A percentile compares a stretch with the other conserved stretches of the same genome.
Conservation (phyloP, 2,888 invertebrate species). For the Isotomurus palustris region DNA sequence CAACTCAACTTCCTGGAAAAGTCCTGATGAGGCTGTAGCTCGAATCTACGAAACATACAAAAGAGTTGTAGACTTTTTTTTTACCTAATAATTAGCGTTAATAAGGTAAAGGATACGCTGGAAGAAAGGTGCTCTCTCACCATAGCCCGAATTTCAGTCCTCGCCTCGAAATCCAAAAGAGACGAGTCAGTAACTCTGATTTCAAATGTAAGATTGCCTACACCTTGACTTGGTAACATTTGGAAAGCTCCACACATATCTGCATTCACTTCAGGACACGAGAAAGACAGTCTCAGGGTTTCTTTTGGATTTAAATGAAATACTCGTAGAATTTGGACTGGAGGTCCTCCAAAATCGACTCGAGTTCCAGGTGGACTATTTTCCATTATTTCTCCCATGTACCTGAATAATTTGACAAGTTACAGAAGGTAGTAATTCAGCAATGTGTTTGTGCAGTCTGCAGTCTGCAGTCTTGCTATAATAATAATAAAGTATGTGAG, state of each 20-base stretch:
- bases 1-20: constrained; percentile 68
- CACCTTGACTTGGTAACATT: constrained; percentile 75
- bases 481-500: background rate
- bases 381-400: constrained; percentile 45
- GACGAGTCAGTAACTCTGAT: constrained; percentile 77
- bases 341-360: constrained; percentile 24
- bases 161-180: constrained; percentile 77
- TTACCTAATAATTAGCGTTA: background rate
- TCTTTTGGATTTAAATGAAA: constrained; percentile 40
- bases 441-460: background rate
- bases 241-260: constrained; percentile 58
- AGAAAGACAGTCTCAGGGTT: constrained; percentile 31
- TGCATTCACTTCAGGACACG: background rate
- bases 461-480: background rate
- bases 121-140: constrained; percentile 13
- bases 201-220: constrained; percentile 70
- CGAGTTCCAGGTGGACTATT: constrained; percentile 43
- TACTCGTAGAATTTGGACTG: constrained; percentile 32
- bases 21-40: constrained; percentile 60
- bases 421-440: background rate
- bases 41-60: constrained; percentile 57
- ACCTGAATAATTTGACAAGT: constrained; percentile 27
- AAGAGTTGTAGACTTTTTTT: background rate
- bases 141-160: constrained; percentile 49
- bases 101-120: constrained; percentile 1